These are phyloP conservation scores for Triplophysa tibetana DNA, from an alignment of 2,113 vertebrate species.

Conservation along the genomic window DNA sequence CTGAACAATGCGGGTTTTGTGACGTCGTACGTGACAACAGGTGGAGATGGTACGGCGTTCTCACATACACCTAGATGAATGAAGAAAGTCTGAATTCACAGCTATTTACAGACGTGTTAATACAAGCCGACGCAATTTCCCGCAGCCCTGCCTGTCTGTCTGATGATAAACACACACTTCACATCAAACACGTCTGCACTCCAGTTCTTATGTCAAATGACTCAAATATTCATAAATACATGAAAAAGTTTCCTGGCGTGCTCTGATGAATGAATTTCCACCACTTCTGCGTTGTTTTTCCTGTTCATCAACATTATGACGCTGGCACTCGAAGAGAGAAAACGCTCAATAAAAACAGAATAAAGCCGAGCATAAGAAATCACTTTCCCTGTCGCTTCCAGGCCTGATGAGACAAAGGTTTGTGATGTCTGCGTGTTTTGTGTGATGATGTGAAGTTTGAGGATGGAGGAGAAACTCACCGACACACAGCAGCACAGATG, in stretches of 20 bases:
- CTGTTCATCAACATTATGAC: too few relatives aligned
- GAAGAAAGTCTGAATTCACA: neutral
- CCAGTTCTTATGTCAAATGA: too few relatives aligned
- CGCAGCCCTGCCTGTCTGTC: slow-evolving; percentile 13
- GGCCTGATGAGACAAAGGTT: neutral
- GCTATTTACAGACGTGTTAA: slow-evolving; percentile 15
- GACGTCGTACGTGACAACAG: slow-evolving; percentile 13
- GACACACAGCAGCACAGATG: slow-evolving; percentile 37
- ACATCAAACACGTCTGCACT: neutral
- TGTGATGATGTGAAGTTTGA: neutral
- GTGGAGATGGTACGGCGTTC: neutral
- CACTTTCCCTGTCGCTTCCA: neutral
- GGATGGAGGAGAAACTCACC: slow-evolving; percentile 36
- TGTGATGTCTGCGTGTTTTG: neutral
- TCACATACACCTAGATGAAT: neutral
- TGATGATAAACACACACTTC: slow-evolving; percentile 4
- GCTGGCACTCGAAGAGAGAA: neutral
- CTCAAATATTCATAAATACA: too few relatives aligned
- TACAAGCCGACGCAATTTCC: neutral
- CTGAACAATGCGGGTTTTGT: slow-evolving; percentile 14
- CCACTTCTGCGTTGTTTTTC: neutral
- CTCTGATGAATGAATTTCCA: neutral
- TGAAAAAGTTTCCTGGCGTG: neutral
- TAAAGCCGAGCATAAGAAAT: too few relatives aligned
- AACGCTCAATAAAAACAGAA: neutral